A percentile compares a stretch with the other conserved stretches of the same genome.
Evolutionary conservation across 2,888 invertebrate species (phyloP).

Genomic region (Polia nebulosa): DNA sequence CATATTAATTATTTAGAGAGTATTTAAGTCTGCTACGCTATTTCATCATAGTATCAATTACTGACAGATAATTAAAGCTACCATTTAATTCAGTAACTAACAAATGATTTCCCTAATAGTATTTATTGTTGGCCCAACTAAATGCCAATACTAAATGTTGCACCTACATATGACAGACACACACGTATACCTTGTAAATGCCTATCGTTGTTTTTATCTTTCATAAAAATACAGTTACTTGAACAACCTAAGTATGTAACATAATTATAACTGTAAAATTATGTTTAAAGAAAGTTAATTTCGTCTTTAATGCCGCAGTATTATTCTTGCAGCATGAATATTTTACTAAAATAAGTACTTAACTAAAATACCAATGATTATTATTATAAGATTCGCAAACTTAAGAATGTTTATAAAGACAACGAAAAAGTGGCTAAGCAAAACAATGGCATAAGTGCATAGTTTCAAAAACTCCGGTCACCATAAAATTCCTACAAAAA

Average conservation of each 20-base stretch:
- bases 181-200: too few species aligned
- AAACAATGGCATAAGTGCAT: neutral
- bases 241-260: too few species aligned
- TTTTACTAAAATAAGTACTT: neutral
- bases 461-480: neutral
- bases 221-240: too few species aligned
- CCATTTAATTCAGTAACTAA: neutral
- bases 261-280: too few species aligned
- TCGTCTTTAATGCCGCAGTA: too few species aligned
- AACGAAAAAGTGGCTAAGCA: neutral
- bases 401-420: fast-evolving
- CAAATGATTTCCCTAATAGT: neutral
- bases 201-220: too few species aligned
- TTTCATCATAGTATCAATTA: neutral
- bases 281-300: neutral
- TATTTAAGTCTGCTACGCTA: neutral
- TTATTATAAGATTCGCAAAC: neutral
- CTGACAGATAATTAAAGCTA: neutral
- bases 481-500: neutral
- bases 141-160: too few species aligned
- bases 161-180: too few species aligned
- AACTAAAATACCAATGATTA: neutral
- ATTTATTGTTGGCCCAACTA: too few species aligned
- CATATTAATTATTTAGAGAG: neutral
- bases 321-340: neutral